phyloP scores from a whole-genome alignment of 2,797 vertebrate genomes.

The Sphenopsis melanotis region DNA sequence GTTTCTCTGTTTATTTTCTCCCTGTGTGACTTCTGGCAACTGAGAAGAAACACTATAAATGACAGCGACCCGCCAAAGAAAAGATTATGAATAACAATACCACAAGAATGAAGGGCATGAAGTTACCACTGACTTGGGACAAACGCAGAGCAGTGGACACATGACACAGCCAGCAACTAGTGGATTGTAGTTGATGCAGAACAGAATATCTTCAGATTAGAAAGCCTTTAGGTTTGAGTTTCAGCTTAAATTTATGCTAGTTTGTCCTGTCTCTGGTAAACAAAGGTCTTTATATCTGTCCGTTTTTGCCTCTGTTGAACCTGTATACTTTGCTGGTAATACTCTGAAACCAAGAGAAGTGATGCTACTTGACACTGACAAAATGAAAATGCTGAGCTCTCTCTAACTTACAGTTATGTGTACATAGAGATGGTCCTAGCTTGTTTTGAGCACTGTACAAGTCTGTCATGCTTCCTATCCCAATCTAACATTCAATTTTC shows the following conservation, averaged over 20 bases:
- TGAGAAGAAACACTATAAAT: constrained; percentile 16
- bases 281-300: background rate
- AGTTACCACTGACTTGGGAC: constrained; percentile 29
- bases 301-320: background rate
- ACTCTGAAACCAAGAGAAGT: background rate
- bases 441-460: background rate
- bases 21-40: constrained; percentile 47
- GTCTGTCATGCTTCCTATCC: background rate
- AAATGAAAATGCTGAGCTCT: background rate
- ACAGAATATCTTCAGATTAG: background rate
- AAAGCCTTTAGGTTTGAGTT: background rate
- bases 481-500: background rate
- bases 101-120: constrained; percentile 38
- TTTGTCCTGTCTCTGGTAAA: background rate
- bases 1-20: constrained; percentile 60
- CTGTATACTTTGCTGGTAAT: background rate
- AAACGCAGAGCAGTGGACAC: background rate
- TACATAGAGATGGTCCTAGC: background rate
- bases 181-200: background rate
- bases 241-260: background rate
- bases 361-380: background rate
- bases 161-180: background rate
- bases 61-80: constrained; percentile 30
- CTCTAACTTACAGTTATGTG: background rate
- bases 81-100: constrained; percentile 60